These are phyloP conservation scores for Hycleus cichorii DNA, from an alignment of 1,140 invertebrate species.

Conservation along the genomic window DNA sequence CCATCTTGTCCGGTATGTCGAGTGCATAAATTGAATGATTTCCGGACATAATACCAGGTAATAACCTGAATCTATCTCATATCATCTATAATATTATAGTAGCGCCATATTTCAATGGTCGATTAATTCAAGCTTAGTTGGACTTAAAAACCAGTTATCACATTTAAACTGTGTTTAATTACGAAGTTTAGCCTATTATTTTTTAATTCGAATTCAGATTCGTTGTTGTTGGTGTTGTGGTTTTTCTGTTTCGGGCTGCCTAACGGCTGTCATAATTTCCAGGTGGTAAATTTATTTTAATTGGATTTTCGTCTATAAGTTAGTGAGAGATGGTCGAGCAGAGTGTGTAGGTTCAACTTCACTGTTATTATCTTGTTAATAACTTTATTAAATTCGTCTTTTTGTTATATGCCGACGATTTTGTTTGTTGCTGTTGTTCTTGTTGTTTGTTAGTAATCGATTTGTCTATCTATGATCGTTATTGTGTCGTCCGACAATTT, in stretches of 20 bases:
- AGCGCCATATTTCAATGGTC: no score
- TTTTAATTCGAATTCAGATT: no score
- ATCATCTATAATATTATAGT: no score
- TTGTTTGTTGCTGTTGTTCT: background rate
- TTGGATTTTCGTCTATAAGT: slow-evolving; percentile 6
- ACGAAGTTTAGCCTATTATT: no score
- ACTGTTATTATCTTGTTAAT: slow-evolving; percentile 21
- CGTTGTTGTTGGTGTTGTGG: no score
- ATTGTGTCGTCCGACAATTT: background rate
- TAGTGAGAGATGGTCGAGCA: no score
- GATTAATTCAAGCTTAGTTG: no score
- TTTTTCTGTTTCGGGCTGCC: no score
- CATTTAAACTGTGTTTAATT: no score
- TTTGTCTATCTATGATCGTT: no score
- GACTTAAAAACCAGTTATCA: no score
- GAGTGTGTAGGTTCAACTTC: slow-evolving; percentile 13
- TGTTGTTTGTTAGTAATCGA: no score
- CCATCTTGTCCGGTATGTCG: background rate
- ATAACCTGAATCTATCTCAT: background rate
- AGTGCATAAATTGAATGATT: slow-evolving; percentile 11
- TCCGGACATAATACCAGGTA: slow-evolving; percentile 12
- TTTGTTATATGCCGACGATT: background rate
- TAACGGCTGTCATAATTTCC: slow-evolving; percentile 10
- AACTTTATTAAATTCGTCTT: slow-evolving; percentile 16
- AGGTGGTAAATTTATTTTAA: slow-evolving; percentile 26